Base-by-base conservation (phyloP, 2,113 vertebrate species). In the Limanda limanda region DNA sequence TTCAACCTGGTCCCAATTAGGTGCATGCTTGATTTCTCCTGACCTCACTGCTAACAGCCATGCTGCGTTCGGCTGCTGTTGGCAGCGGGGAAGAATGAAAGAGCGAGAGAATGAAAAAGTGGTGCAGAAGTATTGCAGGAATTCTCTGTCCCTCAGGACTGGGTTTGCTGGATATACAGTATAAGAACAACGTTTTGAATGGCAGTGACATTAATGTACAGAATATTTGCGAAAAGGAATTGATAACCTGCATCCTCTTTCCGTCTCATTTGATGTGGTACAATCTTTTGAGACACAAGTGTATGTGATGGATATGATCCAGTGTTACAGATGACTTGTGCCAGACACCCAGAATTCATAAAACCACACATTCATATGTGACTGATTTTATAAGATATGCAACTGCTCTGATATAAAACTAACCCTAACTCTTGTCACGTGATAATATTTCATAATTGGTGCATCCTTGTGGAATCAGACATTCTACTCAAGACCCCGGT, bases 1-100 rank as follows among this genome's bases (percentile, higher is more conserved):
- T 68, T 86, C 47, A 82, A 68, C 35, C 55, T 67, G 73, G 80
- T 80, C 58, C 55, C 71, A 82, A 81, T 75, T 80, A 73, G 62
- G 27, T 71, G 42, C 17, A 37, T 84, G 58, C 51, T 66, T 68
- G 54, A 69, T 74, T 84, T 68, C 69, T 64, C 56, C 59, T 71
- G 73, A 81, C 67, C 71, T 68, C n/a, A 72, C 45, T 68, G 25
- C 68, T 71, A 60, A 68, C 68, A 73, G 48, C 62, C 70, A 70
- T 42, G 60, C 71, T 74, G 64, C 64, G 74, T 79, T 62, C 71
- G 48, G 61, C 45, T 72, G 78, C 27, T 27, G 54, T 45, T 75
- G 48, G 55, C 65, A 74, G 64, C 62, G 52, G 23, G 45, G 35
- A 51, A 45, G 27, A 76, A 68, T 48, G 3, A 61, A 72, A 73